Evolutionary conservation across 1,140 invertebrate genomes (phyloP).

Genomic region (Nautilus pompilius): DNA sequence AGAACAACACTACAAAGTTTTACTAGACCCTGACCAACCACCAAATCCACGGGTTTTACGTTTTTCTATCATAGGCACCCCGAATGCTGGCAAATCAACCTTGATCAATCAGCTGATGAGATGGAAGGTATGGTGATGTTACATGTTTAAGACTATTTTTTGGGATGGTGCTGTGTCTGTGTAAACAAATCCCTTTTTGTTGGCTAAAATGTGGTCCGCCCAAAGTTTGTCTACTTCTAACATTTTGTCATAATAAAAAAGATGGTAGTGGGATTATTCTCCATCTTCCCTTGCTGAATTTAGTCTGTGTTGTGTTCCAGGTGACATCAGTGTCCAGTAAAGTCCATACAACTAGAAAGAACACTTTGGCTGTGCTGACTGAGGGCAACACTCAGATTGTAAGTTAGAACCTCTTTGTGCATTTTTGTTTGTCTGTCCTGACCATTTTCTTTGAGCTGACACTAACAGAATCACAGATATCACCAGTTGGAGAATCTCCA

Average conservation of each 20-base stretch:
- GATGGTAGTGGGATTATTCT: neutral
- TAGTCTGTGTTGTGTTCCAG: constrained; percentile 17
- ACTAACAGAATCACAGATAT: too few species aligned
- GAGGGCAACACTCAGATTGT: constrained; percentile 78
- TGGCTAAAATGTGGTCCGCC: too few species aligned
- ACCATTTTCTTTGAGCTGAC: too few species aligned
- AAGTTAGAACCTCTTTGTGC: constrained; percentile 17
- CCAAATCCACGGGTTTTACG: constrained; percentile 63
- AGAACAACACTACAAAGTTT: constrained; percentile 1
- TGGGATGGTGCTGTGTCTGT: neutral
- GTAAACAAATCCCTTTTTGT: neutral
- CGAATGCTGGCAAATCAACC: constrained; percentile 93
- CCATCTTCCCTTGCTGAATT: neutral
- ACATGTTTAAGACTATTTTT: neutral
- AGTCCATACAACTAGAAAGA: constrained; percentile 82
- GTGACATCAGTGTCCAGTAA: constrained; percentile 79
- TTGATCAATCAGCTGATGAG: constrained; percentile 81
- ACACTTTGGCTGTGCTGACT: constrained; percentile 70
- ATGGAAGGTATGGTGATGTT: constrained; percentile 63
- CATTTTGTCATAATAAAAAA: neutral
- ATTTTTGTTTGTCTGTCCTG: too few species aligned
- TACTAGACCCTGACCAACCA: constrained; percentile 41
- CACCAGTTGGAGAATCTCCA: too few species aligned
- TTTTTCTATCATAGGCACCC: constrained; percentile 83
- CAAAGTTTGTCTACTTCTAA: neutral